A percentile compares a stretch with the other conserved stretches of the same genome.
These are phyloP conservation scores for Stegostoma tigrinum DNA, from an alignment of 2,113 vertebrate genomes.

Conservation along the genomic window DNA sequence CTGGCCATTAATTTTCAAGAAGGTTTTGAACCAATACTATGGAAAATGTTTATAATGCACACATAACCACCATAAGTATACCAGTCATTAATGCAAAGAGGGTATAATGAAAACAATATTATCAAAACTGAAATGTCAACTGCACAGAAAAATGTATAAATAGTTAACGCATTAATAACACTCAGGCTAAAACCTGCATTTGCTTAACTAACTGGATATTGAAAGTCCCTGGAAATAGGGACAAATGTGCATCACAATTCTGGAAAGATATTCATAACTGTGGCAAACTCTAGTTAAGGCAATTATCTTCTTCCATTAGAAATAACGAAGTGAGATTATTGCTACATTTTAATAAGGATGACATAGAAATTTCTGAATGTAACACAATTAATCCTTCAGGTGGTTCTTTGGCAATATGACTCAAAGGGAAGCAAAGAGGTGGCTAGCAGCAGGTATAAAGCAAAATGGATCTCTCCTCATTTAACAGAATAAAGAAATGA, in stretches of 20 bases:
- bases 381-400: constrained; percentile 39
- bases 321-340: background rate
- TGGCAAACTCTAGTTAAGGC: background rate
- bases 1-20: background rate
- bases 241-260: background rate
- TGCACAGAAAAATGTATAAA: background rate
- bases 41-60: background rate
- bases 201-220: background rate
- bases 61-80: background rate
- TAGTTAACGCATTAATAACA: background rate
- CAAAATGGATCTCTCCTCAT: constrained; percentile 47
- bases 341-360: background rate
- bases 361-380: background rate
- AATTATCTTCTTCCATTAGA: background rate
- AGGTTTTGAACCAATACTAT: background rate
- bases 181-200: background rate
- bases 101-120: background rate
- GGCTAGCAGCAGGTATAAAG: constrained; percentile 45
- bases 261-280: background rate
- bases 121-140: background rate
- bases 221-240: background rate
- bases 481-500: constrained; percentile 42
- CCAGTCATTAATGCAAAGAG: background rate
- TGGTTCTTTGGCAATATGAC: constrained; percentile 50
- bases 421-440: constrained; percentile 45